Evolutionary conservation across 1,140 invertebrate species (phyloP).

Genomic region (Dreissena rostriformis): DNA sequence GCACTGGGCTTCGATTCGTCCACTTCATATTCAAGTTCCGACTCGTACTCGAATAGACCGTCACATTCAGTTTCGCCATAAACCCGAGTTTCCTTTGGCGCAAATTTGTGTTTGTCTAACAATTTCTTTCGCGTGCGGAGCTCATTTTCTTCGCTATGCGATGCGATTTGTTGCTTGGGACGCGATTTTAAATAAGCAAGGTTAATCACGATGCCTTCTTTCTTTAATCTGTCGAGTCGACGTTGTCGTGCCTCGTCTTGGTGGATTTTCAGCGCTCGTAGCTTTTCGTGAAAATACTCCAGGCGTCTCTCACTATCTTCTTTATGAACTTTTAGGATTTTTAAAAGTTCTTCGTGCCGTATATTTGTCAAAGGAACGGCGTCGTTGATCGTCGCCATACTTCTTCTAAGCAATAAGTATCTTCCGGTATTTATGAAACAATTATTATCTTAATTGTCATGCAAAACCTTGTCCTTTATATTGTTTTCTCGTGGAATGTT

Average conservation of each 20-base stretch:
- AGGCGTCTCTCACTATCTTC: neutral
- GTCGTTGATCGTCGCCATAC: conserved; percentile 6
- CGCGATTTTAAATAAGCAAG: conserved; percentile 4
- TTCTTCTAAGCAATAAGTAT: neutral
- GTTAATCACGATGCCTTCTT: conserved; percentile 38
- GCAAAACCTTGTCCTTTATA: too few species aligned
- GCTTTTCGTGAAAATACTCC: conserved; percentile 24
- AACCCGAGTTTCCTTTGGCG: neutral
- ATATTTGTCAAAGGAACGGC: conserved; percentile 3
- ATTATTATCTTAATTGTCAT: too few species aligned
- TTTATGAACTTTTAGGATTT: conserved; percentile 24
- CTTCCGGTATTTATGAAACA: too few species aligned
- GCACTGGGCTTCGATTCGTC: neutral
- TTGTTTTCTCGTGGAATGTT: too few species aligned
- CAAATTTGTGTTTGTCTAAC: neutral
- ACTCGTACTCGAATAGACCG: conserved; percentile 18
- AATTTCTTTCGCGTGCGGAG: neutral
- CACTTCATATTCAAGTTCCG: neutral
- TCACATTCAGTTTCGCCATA: neutral
- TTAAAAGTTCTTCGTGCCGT: conserved; percentile 8
- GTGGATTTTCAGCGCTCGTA: conserved; percentile 4
- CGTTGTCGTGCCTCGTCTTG: conserved; percentile 21
- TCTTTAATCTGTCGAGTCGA: conserved; percentile 3
- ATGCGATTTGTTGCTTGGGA: neutral
- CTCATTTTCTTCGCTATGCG: neutral